phyloP scores from a whole-genome alignment of 2,888 invertebrate genomes.

The Scaptomyza parva region DNA sequence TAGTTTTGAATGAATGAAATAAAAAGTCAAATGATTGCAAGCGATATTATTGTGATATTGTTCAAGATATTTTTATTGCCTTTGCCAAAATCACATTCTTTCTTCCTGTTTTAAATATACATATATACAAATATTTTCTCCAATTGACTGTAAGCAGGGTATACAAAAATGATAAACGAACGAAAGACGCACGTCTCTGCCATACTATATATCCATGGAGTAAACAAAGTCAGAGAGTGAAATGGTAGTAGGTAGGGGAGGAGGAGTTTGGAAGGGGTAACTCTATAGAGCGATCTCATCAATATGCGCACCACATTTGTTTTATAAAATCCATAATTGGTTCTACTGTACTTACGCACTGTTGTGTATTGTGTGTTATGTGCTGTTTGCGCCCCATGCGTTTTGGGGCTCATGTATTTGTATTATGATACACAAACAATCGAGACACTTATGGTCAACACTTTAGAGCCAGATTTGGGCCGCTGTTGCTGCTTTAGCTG shows the following conservation, averaged over 20 bases:
- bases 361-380: too few relatives aligned
- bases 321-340: constrained; percentile 84
- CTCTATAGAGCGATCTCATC: constrained; percentile 59
- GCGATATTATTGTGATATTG: too few relatives aligned
- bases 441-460: constrained; percentile 82
- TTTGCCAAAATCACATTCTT: neutral
- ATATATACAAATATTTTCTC: neutral
- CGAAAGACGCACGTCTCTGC: constrained; percentile 50
- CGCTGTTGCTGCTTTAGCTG: constrained; percentile 36
- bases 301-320: constrained; percentile 81
- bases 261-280: neutral
- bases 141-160: constrained; percentile 9
- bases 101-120: neutral
- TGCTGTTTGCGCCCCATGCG: constrained; percentile 48
- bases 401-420: constrained; percentile 47
- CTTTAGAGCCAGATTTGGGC: constrained; percentile 80
- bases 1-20: neutral
- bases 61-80: neutral
- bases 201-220: constrained; percentile 27
- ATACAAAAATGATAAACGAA: constrained; percentile 54
- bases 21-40: too few relatives aligned
- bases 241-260: neutral
- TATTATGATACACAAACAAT: constrained; percentile 80
- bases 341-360: constrained; percentile 84
- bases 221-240: neutral